Percentiles rank a stretch among this genome's conserved stretches.
Evolutionary conservation across 2,797 vertebrate species (phyloP).

Genomic region (Tragopan temminckii): DNA sequence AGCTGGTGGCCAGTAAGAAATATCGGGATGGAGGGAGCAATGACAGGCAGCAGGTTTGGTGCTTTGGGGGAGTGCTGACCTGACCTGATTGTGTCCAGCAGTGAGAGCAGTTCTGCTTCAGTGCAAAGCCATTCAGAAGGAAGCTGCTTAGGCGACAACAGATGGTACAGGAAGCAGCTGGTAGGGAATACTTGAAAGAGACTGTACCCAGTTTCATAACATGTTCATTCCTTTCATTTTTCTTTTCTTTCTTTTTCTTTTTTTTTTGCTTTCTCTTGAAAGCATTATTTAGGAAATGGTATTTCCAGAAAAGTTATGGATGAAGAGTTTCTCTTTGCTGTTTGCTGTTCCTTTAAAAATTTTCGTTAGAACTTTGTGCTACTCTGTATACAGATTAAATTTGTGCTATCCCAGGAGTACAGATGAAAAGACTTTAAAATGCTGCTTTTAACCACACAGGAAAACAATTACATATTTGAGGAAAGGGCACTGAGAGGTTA

Average conservation of each 20-base stretch:
- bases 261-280: neutral
- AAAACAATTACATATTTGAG: slow-evolving; percentile 72
- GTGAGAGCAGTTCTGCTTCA: slow-evolving; percentile 78
- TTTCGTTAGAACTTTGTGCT: neutral
- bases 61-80: slow-evolving; percentile 66
- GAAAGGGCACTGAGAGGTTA: slow-evolving; percentile 63
- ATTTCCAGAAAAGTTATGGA: neutral
- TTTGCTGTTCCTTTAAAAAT: slow-evolving; percentile 2
- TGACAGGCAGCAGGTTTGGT: slow-evolving; percentile 73
- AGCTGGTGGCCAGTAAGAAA: slow-evolving; percentile 74
- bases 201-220: slow-evolving; percentile 49
- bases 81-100: slow-evolving; percentile 83
- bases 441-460: slow-evolving; percentile 63
- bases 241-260: neutral
- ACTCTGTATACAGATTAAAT: neutral
- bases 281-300: neutral
- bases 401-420: slow-evolving; percentile 41
- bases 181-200: slow-evolving; percentile 67
- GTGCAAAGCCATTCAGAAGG: slow-evolving; percentile 79
- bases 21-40: slow-evolving; percentile 38
- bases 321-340: neutral
- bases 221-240: slow-evolving; percentile 29
- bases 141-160: slow-evolving; percentile 80
- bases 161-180: slow-evolving; percentile 83
- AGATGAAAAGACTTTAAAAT: slow-evolving; percentile 61